phyloP scores from a whole-genome alignment of 2,797 vertebrate species.

The Hydrolagus colliei region DNA sequence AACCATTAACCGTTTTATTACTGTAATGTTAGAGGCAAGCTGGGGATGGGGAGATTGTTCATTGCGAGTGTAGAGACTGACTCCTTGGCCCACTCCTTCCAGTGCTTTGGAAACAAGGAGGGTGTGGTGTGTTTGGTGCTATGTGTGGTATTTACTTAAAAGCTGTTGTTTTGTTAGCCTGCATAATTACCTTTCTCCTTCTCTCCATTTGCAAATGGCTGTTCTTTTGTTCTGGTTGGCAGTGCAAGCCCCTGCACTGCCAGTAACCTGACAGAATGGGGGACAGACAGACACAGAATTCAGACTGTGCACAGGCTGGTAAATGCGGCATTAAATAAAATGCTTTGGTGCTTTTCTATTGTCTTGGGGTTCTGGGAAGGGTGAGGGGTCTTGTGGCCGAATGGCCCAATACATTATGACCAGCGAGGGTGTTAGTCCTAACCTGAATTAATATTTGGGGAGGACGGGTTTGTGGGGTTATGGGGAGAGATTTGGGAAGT shows the following conservation, averaged over 20 bases:
- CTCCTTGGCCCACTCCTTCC: background rate
- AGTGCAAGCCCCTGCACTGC: background rate
- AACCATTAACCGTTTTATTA: conserved; percentile 11
- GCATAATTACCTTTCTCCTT: background rate
- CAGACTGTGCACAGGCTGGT: too few species aligned
- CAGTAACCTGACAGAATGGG: background rate
- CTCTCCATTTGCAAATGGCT: background rate
- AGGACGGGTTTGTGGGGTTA: too few species aligned
- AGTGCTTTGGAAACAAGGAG: background rate
- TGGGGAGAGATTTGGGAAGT: too few species aligned
- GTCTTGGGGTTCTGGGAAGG: too few species aligned
- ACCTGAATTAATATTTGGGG: too few species aligned
- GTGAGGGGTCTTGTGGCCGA: too few species aligned
- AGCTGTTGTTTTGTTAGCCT: background rate
- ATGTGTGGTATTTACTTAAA: background rate
- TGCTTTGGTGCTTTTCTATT: too few species aligned
- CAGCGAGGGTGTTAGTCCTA: too few species aligned
- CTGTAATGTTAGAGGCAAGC: background rate
- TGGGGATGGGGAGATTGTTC: background rate
- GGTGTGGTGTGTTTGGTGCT: background rate
- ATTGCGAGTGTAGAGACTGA: background rate
- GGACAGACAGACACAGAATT: too few species aligned
- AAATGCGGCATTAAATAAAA: too few species aligned
- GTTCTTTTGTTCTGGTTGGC: background rate
- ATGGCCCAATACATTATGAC: too few species aligned